Evolutionary conservation across 2,888 invertebrate genomes (phyloP).

Genomic region (Bibio marci): DNA sequence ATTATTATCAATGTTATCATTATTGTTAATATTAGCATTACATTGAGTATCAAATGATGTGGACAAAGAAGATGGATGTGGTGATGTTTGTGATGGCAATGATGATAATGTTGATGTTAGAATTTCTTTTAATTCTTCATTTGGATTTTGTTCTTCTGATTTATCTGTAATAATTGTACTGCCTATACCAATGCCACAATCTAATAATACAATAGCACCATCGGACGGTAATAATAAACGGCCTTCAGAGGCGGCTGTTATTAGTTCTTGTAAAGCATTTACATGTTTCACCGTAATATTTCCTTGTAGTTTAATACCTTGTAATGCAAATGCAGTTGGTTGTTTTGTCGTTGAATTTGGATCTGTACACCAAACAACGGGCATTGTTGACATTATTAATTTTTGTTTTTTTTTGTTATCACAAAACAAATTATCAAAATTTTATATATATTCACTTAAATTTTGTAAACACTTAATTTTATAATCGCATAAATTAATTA

Average conservation of each 20-base stretch:
- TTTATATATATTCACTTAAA: no score
- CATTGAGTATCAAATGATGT: no score
- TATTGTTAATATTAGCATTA: not conserved
- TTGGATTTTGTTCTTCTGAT: constrained; percentile 9
- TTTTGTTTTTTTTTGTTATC: not conserved
- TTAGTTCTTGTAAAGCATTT: constrained; percentile 24
- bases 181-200: constrained; percentile 28
- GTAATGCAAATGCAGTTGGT: constrained; percentile 28
- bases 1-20: no score
- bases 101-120: no score
- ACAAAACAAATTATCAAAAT: no score
- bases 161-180: constrained; percentile 22
- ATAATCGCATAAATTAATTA: no score
- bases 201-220: constrained; percentile 27
- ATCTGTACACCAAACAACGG: constrained; percentile 31
- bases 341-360: constrained; percentile 30
- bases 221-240: constrained; percentile 29
- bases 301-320: constrained; percentile 30
- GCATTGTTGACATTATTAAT: constrained; percentile 25
- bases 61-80: no score
- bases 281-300: constrained; percentile 30
- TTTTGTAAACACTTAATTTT: no score
- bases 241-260: constrained; percentile 29
- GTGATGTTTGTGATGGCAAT: no score
- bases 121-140: not conserved